A percentile compares a stretch with the other conserved stretches of the same genome.
phyloP scores from a whole-genome alignment of 2,113 vertebrate species.

The Sylvia atricapilla region DNA sequence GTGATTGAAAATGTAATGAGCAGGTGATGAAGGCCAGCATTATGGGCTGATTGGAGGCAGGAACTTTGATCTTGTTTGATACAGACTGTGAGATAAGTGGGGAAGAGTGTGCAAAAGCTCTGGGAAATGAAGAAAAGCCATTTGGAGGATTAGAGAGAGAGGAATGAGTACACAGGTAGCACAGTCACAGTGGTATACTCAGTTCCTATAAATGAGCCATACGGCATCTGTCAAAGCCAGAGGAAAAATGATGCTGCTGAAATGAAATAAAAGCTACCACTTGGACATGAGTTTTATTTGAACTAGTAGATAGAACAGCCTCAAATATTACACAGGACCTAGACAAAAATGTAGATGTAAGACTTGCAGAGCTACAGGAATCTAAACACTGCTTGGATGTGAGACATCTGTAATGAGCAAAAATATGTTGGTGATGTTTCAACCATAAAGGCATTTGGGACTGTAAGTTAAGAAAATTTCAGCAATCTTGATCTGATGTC shows the following conservation, averaged over 20 bases:
- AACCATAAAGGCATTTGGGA: neutral
- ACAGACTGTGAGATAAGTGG: neutral
- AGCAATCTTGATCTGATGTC: neutral
- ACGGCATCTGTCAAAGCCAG: neutral
- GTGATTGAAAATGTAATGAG: constrained; percentile 15
- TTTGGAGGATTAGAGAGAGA: neutral
- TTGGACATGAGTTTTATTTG: neutral
- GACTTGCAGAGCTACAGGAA: neutral
- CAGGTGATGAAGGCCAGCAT: neutral
- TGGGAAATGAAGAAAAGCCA: neutral
- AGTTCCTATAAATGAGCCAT: neutral
- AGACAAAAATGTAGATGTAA: neutral
- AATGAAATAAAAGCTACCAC: neutral
- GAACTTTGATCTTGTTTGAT: neutral
- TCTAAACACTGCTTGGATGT: neutral
- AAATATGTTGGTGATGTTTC: neutral
- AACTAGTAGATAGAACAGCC: neutral
- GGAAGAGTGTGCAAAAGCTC: neutral
- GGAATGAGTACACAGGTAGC: neutral
- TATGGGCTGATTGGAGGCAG: constrained; percentile 16
- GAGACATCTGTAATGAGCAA: constrained; percentile 12
- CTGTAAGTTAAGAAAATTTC: neutral
- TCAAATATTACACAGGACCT: neutral
- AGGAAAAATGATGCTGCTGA: neutral
- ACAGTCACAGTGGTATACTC: neutral